Base-by-base conservation (phyloP, 2,113 vertebrate species). In the Artemisiospiza belli region DNA sequence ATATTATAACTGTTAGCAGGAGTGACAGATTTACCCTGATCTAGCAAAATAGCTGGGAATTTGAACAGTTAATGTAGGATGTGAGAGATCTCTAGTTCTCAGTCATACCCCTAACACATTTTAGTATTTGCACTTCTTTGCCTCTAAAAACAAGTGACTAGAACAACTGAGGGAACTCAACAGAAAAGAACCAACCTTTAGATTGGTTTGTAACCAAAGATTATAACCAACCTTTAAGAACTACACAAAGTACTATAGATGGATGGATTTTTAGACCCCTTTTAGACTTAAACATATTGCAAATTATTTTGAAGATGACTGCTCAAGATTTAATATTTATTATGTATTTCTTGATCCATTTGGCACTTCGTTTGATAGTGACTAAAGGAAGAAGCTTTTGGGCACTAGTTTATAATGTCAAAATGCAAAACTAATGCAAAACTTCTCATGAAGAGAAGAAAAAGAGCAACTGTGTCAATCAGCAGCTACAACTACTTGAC, bases 381-480 rank as follows among this genome's bases (percentile, higher is more conserved):
- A 44, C 19, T 80, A 43, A 67, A 72, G 52, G 25, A 73, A 23
- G 43, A 89, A 73, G 41, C 15, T 72, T 93, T 93, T 55, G 82
- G 41, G 10, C 25, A 49, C 25, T 49, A 46, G 41, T 76, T 85
- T 85, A 43, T 47, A 41, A 37, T 69, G 11, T 73, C 35, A 77
- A 49, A 94, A 85, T 69, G 21, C 11, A 81, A 52, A 90, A 83
- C 27, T 72, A 89, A 47, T 49, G 46, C 43, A 81, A 57, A 86
- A 59, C 9, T 75, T 39, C 25, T 72, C 10, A 31, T 6, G 19
- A 70, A 37, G 28, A 68, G 5, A 52, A 37, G 30, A 59, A 76
- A 43, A 43, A 47, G 30, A 43, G 2, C 4, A 67, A 17, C 10
- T n/a, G 3, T 17, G 33, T 49, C 41, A 70, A 3, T 54, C n/a